Base-by-base conservation (phyloP, 2,113 vertebrate genomes). In the Corydoras maculifer region DNA sequence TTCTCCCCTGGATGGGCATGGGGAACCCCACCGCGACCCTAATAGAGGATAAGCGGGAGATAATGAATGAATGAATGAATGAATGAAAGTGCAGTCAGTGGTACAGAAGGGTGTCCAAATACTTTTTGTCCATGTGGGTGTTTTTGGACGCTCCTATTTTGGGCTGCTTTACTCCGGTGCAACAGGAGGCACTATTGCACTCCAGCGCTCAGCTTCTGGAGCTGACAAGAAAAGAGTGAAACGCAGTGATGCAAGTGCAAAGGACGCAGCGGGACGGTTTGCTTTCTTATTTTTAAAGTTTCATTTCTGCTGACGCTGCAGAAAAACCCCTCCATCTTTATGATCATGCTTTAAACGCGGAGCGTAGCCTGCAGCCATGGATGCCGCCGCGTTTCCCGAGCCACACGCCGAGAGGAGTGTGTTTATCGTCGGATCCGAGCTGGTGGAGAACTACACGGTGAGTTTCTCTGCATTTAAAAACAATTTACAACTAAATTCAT, bases 371-470 rank as follows among this genome's bases (percentile, higher is more conserved):
- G 30, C 25, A 8, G 69, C 13, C 6, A 97, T 98, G 95, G 94
- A 96, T 69, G 53, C 85, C 12, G 59, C 50, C 2, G 68, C 67
- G 30, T 86, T 84, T 69, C 68, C 83, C 13, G 86, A 85, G 29
- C 92, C 92, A 60, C 84, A 81, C 35, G 75, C 83, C 49, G 92
- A 91, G 74, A 91, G 92, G 68, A 87, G 82, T 81, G 88, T 94
- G 68, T 85, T 81, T 10, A 85, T 97, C 25, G 85, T 93, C 61
- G 94, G 95, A 25, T 94, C 96, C 8, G 94, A 98, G 88, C 88
- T 84, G 62, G 89, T 98, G 87, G 96, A 98, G 62, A 96, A 90
- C 50, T 98, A 98, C 78, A 98, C 96, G 86, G 87, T 88, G 76
- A 65, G 76, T 77, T 29, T 30, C 49, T 31, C 2, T 48, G 25